phyloP scores from a whole-genome alignment of 2,113 vertebrate species.

The Takifugu bimaculatus region DNA sequence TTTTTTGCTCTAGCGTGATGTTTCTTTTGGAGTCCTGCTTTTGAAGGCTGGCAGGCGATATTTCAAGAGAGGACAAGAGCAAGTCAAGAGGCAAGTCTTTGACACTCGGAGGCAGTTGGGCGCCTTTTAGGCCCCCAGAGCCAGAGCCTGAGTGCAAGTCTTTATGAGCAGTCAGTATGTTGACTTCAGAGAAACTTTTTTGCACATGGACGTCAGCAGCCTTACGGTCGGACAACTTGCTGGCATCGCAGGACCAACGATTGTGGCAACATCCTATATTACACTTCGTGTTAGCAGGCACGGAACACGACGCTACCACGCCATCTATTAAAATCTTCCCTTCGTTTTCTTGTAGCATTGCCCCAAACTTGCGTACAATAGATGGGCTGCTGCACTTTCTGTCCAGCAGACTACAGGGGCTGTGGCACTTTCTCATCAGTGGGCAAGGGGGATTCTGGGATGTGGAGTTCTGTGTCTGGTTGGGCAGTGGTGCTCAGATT shows the following conservation, averaged over 20 bases:
- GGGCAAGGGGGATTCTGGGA: slow-evolving; percentile 61
- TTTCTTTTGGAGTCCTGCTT: slow-evolving; percentile 71
- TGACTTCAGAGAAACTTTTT: slow-evolving; percentile 80
- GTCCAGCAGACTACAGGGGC: slow-evolving; percentile 49
- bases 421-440: slow-evolving; percentile 64
- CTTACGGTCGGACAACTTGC: slow-evolving; percentile 70
- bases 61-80: slow-evolving; percentile 45
- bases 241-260: slow-evolving; percentile 76
- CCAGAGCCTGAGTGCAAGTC: slow-evolving; percentile 18
- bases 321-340: slow-evolving; percentile 70
- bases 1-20: slow-evolving; percentile 86
- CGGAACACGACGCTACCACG: slow-evolving; percentile 45
- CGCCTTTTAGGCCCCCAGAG: slow-evolving; percentile 34
- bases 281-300: slow-evolving; percentile 64
- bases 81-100: slow-evolving; percentile 50
- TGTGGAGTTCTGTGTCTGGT: slow-evolving; percentile 65
- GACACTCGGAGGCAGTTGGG: slow-evolving; percentile 27
- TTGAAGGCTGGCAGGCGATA: slow-evolving; percentile 32
- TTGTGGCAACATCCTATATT: slow-evolving; percentile 76
- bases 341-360: slow-evolving; percentile 72
- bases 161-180: slow-evolving; percentile 67
- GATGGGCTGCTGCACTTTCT: slow-evolving; percentile 68
- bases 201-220: slow-evolving; percentile 72
- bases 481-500: slow-evolving; percentile 72
- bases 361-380: slow-evolving; percentile 69